Conservation (phyloP, 2,888 invertebrate species). For the Leptopterna dolabrata region DNA sequence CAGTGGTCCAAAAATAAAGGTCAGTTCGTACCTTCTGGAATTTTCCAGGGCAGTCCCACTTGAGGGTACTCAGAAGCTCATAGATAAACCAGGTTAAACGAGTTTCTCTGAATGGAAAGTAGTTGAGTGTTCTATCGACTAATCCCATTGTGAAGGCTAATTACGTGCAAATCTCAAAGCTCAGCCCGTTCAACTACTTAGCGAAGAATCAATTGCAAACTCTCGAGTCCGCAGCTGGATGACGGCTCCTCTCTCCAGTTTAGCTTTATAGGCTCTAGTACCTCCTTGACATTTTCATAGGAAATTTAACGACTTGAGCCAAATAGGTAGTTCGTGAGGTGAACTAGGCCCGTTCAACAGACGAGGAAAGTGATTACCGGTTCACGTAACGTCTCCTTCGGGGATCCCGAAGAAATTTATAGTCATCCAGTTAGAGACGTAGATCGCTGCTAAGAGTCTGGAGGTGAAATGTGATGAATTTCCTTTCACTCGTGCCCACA, state of each 20-base stretch:
- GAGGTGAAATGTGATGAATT: not conserved
- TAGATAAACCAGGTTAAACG: not conserved
- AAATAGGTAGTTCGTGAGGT: not conserved
- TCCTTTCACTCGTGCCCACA: not conserved
- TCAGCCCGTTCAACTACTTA: not conserved
- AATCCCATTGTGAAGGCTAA: not conserved
- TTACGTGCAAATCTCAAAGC: not conserved
- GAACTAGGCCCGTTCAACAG: not conserved
- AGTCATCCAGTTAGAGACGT: not conserved
- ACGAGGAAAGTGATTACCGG: not conserved
- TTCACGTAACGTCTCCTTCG: not conserved
- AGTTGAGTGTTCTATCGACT: not conserved
- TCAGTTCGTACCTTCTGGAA: too few species aligned
- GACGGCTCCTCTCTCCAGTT: not conserved
- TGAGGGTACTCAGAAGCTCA: not conserved
- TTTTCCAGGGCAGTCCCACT: too few species aligned
- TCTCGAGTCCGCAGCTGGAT: not conserved
- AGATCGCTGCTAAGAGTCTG: not conserved
- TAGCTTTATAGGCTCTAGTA: not conserved
- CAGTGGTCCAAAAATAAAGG: too few species aligned
- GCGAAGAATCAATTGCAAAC: not conserved
- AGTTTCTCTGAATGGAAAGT: not conserved
- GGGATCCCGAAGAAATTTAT: not conserved
- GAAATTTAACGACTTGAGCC: not conserved
- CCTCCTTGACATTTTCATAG: conserved; percentile 5